Conservation (phyloP, 2,113 vertebrate genomes). For the Serilophus lunatus region DNA sequence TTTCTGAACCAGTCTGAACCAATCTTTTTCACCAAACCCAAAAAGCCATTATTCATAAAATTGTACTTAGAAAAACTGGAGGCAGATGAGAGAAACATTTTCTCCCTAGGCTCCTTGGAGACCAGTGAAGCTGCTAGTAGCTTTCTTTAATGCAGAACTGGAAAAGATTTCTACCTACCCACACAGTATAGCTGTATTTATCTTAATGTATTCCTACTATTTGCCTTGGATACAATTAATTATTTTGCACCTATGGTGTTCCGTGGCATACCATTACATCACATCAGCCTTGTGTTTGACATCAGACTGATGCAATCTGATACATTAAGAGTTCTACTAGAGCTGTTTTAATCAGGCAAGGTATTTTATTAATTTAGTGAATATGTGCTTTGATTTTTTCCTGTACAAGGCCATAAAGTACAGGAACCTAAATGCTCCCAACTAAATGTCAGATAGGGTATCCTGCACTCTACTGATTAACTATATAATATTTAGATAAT, state of each 20-base stretch:
- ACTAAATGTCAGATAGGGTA: neutral
- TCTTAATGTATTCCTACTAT: neutral
- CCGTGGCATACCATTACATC: neutral
- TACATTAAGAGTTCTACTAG: neutral
- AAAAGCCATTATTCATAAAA: neutral
- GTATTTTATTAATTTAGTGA: neutral
- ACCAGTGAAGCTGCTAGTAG: slow-evolving; percentile 8
- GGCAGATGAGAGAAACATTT: neutral
- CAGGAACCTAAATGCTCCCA: neutral
- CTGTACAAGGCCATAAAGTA: neutral
- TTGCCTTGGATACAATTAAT: neutral
- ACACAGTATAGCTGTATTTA: neutral
- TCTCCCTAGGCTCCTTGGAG: slow-evolving; percentile 24
- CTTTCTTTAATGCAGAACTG: slow-evolving; percentile 25
- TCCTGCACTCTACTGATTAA: slow-evolving; percentile 1
- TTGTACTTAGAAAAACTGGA: neutral
- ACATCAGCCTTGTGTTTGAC: neutral
- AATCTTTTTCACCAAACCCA: neutral
- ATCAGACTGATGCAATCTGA: neutral
- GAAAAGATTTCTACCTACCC: neutral
- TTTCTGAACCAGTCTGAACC: neutral
- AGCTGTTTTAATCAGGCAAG: neutral
- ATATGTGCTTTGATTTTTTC: neutral
- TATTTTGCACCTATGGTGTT: neutral
- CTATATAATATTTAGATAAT: slow-evolving; percentile 11